Evolutionary conservation across 2,888 invertebrate genomes (phyloP).

Genomic region (Cecidostiba fungosa): DNA sequence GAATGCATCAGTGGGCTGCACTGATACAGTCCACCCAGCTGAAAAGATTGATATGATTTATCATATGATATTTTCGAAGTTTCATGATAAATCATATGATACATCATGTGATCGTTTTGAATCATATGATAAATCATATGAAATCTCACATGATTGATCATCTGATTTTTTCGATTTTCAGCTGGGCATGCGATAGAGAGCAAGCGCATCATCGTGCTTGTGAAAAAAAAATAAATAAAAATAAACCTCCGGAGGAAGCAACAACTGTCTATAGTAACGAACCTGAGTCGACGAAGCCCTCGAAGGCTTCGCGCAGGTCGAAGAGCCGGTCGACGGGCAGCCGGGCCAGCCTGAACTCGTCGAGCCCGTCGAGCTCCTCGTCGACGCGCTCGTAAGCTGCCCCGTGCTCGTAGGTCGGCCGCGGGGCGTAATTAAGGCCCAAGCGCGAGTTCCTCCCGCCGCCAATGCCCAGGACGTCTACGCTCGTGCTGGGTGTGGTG

Average conservation of each 20-base stretch:
- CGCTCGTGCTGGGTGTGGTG: slow-evolving; percentile 69
- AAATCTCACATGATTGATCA: too few relatives aligned
- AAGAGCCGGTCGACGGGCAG: slow-evolving; percentile 84
- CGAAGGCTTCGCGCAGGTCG: slow-evolving; percentile 84
- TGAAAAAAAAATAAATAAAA: background rate
- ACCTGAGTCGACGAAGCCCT: slow-evolving; percentile 85
- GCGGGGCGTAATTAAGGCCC: slow-evolving; percentile 77
- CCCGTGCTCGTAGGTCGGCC: slow-evolving; percentile 79
- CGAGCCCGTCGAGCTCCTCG: slow-evolving; percentile 75
- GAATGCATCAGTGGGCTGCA: too few relatives aligned
- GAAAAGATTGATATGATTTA: too few relatives aligned
- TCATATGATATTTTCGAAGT: too few relatives aligned
- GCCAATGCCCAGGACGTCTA: slow-evolving; percentile 67
- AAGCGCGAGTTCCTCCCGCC: slow-evolving; percentile 57
- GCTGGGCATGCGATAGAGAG: background rate
- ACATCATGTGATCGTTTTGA: too few relatives aligned
- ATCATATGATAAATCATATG: too few relatives aligned
- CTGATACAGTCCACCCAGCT: too few relatives aligned
- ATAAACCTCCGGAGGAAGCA: background rate
- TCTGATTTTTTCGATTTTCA: too few relatives aligned
- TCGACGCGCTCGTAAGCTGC: slow-evolving; percentile 81
- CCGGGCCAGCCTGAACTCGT: slow-evolving; percentile 78
- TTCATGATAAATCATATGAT: too few relatives aligned
- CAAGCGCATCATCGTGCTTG: slow-evolving; percentile 11
- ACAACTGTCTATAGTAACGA: slow-evolving; percentile 76